Evolutionary conservation across 2,888 invertebrate species (phyloP).

Genomic region (Dione juno): DNA sequence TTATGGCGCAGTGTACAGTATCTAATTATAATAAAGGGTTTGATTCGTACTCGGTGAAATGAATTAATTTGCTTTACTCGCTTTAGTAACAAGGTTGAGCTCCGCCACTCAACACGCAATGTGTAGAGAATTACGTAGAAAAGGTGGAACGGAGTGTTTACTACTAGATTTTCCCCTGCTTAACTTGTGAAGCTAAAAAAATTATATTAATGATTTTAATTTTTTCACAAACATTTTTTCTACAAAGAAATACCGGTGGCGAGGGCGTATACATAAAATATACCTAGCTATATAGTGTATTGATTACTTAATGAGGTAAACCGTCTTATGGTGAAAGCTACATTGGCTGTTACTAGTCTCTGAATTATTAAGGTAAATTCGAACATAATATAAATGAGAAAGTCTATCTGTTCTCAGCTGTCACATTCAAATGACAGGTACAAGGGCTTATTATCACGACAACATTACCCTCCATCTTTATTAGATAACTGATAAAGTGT

Average conservation of each 20-base stretch:
- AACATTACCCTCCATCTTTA: neutral
- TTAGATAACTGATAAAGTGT: neutral
- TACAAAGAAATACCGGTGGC: neutral
- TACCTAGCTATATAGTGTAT: neutral
- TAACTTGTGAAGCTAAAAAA: too few species aligned
- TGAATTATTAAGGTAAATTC: conserved; percentile 17
- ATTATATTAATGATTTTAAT: too few species aligned
- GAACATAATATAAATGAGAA: conserved; percentile 25
- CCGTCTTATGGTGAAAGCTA: conserved; percentile 23
- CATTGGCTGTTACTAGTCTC: conserved; percentile 13
- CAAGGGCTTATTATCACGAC: conserved; percentile 16
- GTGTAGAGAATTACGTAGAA: too few species aligned
- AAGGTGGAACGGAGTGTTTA: too few species aligned
- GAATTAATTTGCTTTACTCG: too few species aligned
- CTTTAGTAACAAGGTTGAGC: too few species aligned
- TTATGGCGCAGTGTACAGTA: too few species aligned
- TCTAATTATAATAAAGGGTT: too few species aligned
- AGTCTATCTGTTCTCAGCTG: conserved; percentile 19
- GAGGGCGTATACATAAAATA: conserved; percentile 13
- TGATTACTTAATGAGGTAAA: conserved; percentile 24
- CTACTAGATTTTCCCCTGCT: too few species aligned
- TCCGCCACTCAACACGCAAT: too few species aligned
- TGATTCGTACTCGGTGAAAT: too few species aligned
- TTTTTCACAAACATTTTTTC: too few species aligned
- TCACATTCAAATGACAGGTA: conserved; percentile 13